phyloP scores from a whole-genome alignment of 2,888 invertebrate species.

The Drosophila borborema region DNA sequence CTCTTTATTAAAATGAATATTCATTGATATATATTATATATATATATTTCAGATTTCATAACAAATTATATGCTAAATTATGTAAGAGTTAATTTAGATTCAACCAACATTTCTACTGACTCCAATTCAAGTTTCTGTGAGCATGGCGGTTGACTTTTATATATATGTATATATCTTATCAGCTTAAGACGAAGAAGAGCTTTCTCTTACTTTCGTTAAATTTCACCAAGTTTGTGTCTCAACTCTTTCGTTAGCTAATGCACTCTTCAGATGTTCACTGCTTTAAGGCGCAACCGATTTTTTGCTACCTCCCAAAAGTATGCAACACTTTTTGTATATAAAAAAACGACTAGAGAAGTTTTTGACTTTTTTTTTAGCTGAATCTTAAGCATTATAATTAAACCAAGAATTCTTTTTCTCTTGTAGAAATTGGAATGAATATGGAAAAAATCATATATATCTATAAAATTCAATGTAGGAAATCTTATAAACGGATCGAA shows the following conservation, averaged over 20 bases:
- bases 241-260: constrained; percentile 53
- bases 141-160: not conserved
- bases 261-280: constrained; percentile 1
- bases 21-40: not conserved
- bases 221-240: constrained; percentile 63
- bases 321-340: constrained; percentile 23
- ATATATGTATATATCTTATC: not conserved
- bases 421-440: no score
- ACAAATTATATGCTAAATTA: not conserved
- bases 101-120: no score
- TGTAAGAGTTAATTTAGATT: no score
- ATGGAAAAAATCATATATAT: no score
- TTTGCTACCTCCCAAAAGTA: constrained; percentile 34
- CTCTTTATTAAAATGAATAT: not conserved
- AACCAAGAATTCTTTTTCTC: no score
- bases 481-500: no score
- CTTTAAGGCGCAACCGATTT: not conserved
- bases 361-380: not conserved
- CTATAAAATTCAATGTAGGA: no score
- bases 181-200: constrained; percentile 15
- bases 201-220: constrained; percentile 39
- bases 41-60: not conserved
- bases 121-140: not conserved
- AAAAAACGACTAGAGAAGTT: no score
- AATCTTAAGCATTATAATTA: not conserved